Evolutionary conservation across 2,113 vertebrate species (phyloP).

Genomic region (Triplophysa siluroides): DNA sequence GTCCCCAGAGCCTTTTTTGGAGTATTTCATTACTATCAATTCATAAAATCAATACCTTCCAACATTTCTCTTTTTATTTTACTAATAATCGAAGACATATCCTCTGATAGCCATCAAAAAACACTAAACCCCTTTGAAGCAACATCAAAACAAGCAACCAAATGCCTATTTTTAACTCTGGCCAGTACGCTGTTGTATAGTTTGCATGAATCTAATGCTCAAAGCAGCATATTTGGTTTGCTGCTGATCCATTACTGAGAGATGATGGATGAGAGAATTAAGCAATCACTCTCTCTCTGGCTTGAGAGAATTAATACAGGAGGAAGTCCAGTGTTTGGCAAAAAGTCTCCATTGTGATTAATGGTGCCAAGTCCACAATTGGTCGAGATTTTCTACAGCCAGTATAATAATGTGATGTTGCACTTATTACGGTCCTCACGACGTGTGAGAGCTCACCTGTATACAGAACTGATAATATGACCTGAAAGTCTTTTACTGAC

Average conservation of each 20-base stretch:
- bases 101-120: background rate
- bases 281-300: constrained; percentile 42
- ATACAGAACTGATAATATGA: background rate
- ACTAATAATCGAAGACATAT: background rate
- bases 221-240: constrained; percentile 38
- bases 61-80: background rate
- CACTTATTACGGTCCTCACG: constrained; percentile 20
- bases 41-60: constrained; percentile 18
- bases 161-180: background rate
- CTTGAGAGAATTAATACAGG: constrained; percentile 47
- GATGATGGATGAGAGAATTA: constrained; percentile 41
- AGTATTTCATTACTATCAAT: constrained; percentile 13
- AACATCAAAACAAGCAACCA: constrained; percentile 5
- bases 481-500: background rate
- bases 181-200: constrained; percentile 13
- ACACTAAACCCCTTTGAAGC: background rate
- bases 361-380: constrained; percentile 11
- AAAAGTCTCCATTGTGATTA: constrained; percentile 44
- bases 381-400: background rate
- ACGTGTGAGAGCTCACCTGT: background rate
- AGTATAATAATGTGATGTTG: constrained; percentile 16
- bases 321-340: constrained; percentile 33
- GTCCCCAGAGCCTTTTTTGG: background rate
- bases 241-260: constrained; percentile 39
- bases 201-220: constrained; percentile 34